Conservation (phyloP, 2,888 invertebrate species). For the Xylota segnis region DNA sequence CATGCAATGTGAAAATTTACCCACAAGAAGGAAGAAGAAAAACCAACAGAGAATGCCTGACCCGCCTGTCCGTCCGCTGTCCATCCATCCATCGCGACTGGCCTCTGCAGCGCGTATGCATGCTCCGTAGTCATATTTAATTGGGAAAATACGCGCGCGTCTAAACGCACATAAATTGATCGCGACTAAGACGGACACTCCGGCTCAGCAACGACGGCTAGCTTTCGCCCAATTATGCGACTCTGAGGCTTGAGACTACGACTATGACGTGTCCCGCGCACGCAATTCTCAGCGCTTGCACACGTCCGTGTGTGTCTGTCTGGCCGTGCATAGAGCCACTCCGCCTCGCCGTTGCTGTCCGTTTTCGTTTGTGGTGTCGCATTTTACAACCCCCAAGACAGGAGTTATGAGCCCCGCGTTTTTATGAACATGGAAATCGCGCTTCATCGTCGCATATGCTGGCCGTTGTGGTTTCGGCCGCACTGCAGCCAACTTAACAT, state of each 20-base stretch:
- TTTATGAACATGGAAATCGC: conserved; percentile 74
- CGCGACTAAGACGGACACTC: conserved; percentile 40
- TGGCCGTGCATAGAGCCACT: conserved; percentile 36
- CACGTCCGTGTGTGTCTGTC: conserved; percentile 47
- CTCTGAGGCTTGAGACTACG: conserved; percentile 36
- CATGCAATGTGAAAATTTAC: conserved; percentile 37
- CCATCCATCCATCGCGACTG: conserved; percentile 71
- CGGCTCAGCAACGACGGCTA: conserved; percentile 29
- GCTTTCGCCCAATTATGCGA: conserved; percentile 75
- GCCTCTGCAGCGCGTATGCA: conserved; percentile 78
- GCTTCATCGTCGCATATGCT: conserved; percentile 46
- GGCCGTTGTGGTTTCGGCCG: not conserved
- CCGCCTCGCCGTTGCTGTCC: conserved; percentile 48
- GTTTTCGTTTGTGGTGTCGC: conserved; percentile 71
- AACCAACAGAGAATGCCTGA: conserved; percentile 63
- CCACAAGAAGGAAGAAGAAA: conserved; percentile 56
- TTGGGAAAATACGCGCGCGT: conserved; percentile 83
- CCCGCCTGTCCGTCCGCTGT: conserved; percentile 69
- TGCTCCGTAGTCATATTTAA: conserved; percentile 84
- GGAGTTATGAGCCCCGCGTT: conserved; percentile 72
- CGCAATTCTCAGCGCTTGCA: conserved; percentile 66
- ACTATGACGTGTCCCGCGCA: conserved; percentile 72
- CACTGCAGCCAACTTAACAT: conserved; percentile 16
- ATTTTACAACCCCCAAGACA: conserved; percentile 73
- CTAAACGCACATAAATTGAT: conserved; percentile 83